Evolutionary conservation across 2,888 invertebrate genomes (phyloP).

Genomic region (Lasioglossum villosulum): DNA sequence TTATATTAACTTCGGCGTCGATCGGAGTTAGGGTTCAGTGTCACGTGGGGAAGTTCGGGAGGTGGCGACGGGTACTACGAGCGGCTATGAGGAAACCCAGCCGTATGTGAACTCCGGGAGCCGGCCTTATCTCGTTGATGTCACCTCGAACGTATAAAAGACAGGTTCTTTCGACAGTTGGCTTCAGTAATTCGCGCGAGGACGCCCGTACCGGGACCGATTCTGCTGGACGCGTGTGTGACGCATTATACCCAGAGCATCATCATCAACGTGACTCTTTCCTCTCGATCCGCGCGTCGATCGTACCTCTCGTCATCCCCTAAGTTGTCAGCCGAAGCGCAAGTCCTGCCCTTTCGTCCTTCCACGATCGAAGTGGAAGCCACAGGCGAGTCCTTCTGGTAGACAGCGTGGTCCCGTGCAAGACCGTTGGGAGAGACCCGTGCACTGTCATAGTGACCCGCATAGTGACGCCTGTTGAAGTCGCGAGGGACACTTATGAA

Average conservation of each 20-base stretch:
- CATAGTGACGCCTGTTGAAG: constrained; percentile 60
- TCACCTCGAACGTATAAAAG: constrained; percentile 76
- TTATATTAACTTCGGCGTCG: not conserved
- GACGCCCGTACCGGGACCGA: constrained; percentile 20
- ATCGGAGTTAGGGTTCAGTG: constrained; percentile 4
- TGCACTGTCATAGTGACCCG: constrained; percentile 32
- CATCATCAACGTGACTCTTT: not conserved
- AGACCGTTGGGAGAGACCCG: constrained; percentile 28
- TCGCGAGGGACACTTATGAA: constrained; percentile 80
- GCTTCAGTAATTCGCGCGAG: constrained; percentile 73
- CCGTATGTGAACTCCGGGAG: constrained; percentile 46
- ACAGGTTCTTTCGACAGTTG: constrained; percentile 68
- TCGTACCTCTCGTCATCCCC: not conserved
- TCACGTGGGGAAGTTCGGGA: not conserved
- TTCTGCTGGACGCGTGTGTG: constrained; percentile 10
- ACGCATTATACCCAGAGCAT: not conserved
- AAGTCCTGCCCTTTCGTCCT: not conserved
- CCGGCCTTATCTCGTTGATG: constrained; percentile 59
- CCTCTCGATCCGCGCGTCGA: not conserved
- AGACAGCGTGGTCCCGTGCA: constrained; percentile 23
- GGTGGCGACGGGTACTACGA: constrained; percentile 23
- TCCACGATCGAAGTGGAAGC: not conserved
- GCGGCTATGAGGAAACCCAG: constrained; percentile 53
- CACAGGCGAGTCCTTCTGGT: constrained; percentile 2
- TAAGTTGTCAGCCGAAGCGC: not conserved